phyloP scores from a whole-genome alignment of 2,797 vertebrate species.

The Mormyrus proboscirostris region DNA sequence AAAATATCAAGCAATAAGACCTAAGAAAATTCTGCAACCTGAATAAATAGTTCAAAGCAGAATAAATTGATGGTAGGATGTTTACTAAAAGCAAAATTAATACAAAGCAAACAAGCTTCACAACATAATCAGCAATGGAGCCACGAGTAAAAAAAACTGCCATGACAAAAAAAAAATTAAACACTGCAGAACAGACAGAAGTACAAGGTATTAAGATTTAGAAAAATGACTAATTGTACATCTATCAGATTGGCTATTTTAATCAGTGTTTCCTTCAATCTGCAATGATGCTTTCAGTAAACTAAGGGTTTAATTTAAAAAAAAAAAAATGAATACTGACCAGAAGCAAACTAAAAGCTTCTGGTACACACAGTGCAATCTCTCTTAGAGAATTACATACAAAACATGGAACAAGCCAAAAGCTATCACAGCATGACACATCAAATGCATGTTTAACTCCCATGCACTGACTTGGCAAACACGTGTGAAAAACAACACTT shows the following conservation, averaged over 20 bases:
- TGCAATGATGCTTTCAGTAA: not conserved
- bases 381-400: not conserved
- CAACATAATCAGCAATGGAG: not conserved
- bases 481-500: not conserved
- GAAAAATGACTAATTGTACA: not conserved
- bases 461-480: not conserved
- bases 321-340: not conserved
- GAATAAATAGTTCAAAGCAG: not conserved
- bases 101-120: not conserved
- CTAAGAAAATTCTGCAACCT: not conserved
- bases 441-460: not conserved
- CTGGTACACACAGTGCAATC: not conserved
- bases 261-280: not conserved
- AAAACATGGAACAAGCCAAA: not conserved
- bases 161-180: not conserved
- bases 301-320: not conserved
- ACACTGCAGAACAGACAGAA: not conserved
- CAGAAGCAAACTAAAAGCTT: not conserved
- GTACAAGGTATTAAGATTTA: not conserved
- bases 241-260: not conserved
- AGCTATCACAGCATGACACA: not conserved
- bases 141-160: not conserved
- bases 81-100: not conserved
- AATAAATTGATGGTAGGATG: not conserved
- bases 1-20: not conserved